Base-by-base conservation (phyloP, 2,113 vertebrate species). In the Pseudonaja textilis region DNA sequence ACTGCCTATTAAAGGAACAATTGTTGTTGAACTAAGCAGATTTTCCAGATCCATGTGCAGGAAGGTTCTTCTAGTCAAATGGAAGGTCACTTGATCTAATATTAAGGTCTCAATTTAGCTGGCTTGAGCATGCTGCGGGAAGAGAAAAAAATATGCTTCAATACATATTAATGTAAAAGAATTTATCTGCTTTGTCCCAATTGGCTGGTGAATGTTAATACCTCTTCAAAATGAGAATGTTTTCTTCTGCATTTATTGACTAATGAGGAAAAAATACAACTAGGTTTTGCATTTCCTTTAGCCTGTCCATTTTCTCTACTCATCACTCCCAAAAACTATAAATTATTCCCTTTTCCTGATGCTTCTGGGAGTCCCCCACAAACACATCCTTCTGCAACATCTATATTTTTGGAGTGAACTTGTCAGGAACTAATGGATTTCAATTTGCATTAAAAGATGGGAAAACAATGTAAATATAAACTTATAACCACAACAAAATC, bases 181-280 rank as follows among this genome's bases (percentile, higher is more conserved):
- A 88, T 69, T 59, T 50, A 3, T 47, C n/a, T 29, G 23, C 25
- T 69, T 34, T 87, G 16, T 6, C 57, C 59, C 47, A 74, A 59
- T 52, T 81, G 90, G 85, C 90, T 85, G 87, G 55, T 39, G 64
- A 89, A 93, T 91, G 42, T 91, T 42, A 89, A 25, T 39, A 50
- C 14, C 12, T 87, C 87, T 47, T 61, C 56, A 90, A 93, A 22
- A 50, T 59, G n/a, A 88, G 4, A 5, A 56, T 87, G 3, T 47
- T 91, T 88, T 81, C 50, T 85, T 59, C n/a, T 81, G 12, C 86
- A 81, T 50, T 57, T 42, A 54, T 88, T 45, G 3, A 50, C 50
- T 34, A 64, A 18, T 18, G 52, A 34, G 5, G 29, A 20, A 29
- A 42, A 54, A 54, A n/a, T 39, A n/a, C 50, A 55, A 55, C 34